Evolutionary conservation across 2,888 invertebrate species (phyloP), one percentile per base, ranked within the genome.

Genomic region (Amaurobius ferox): DNA sequence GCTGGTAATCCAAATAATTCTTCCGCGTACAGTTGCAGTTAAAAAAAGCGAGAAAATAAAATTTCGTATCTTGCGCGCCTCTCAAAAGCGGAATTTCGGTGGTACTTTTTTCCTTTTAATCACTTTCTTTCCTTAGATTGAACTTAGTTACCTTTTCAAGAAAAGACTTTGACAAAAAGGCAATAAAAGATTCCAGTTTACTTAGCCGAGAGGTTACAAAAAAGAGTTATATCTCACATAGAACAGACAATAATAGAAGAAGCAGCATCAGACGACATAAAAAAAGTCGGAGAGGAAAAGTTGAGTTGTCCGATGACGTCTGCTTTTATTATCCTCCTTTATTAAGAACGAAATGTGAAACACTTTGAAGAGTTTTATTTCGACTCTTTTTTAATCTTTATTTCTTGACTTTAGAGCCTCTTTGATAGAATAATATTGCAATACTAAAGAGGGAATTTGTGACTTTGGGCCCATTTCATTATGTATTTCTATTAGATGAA

Each of bases 381-480:
- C 35, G 16, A 55, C 23, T 55, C 55, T n/a, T 55, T 6, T 6
- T 55, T 23, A 5, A 23, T 55, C 23, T 55, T 55, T 23, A 7
- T 55, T 55, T 11, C 13, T 23, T 23, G 35, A 35, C 66, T 70
- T 79, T 77, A 72, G 83, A 77, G 83, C 55, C 71, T 83, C 70
- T 83, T 83, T 83, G 83, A 83, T 83, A 83, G 83, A 77, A 83
- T 83, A 83, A 83, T 83, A 83, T 83, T 83, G 83, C 77, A 83
- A 71, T 83, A 83, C 83, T 39, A 39, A 64, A 55, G 66, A 64
- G 64, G 62, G 72, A 81, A 76, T 81, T 76, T 81, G 76, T 73
- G 73, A 76, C 76, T 81, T 67, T 76, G 81, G 70, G 76, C 70
- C 67, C 64, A 30, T 83, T 83, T 83, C 83, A 83, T 83, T 83